Conservation (phyloP, 1,140 invertebrate species). For the Calosoma granatense region DNA sequence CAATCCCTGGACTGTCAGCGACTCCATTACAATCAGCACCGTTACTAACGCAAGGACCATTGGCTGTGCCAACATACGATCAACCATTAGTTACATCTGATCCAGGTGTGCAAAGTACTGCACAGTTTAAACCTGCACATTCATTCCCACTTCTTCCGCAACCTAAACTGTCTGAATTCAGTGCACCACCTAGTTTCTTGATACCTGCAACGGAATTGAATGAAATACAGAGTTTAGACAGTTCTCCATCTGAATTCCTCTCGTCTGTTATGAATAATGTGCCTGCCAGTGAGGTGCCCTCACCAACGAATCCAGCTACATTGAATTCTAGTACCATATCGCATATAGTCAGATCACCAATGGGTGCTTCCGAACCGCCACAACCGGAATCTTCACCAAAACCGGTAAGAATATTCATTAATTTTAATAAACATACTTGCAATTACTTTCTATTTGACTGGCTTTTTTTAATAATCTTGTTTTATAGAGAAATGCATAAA, state of each 20-base stretch:
- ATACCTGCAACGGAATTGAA: background rate
- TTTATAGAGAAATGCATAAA: too few species aligned
- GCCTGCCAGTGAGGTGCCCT: background rate
- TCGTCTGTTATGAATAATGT: background rate
- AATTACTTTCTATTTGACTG: too few species aligned
- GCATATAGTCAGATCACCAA: constrained; percentile 7
- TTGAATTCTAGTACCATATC: background rate
- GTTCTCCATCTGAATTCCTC: background rate
- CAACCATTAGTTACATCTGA: background rate
- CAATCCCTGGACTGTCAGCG: constrained; percentile 29
- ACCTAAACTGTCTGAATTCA: background rate
- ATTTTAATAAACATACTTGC: too few species aligned
- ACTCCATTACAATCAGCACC: constrained; percentile 11
- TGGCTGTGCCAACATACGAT: background rate
- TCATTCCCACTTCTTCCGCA: background rate
- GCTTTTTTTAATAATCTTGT: too few species aligned
- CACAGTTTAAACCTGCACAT: too few species aligned
- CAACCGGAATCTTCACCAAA: background rate
- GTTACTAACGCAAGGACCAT: background rate
- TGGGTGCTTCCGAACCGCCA: background rate
- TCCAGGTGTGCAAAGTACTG: too few species aligned
- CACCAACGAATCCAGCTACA: background rate
- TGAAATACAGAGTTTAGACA: background rate
- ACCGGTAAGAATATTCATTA: background rate
- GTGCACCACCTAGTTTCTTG: background rate